Evolutionary conservation across 2,888 invertebrate genomes (phyloP), one percentile per base, ranked within the genome.

Genomic region (Campopleginae sp.): DNA sequence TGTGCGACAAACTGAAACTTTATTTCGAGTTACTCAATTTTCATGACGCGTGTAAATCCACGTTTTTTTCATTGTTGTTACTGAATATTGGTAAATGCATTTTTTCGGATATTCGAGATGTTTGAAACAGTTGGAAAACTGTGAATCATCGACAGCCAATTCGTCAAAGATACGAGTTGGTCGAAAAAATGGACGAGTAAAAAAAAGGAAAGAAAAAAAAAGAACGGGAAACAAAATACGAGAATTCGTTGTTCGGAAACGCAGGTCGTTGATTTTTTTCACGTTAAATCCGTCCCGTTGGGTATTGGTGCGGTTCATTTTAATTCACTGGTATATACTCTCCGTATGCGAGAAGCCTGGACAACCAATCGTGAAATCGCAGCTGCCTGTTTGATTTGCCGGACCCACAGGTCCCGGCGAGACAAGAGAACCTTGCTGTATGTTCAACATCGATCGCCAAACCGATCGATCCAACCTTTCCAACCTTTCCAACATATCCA

Each of bases 281-380:
- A 46, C 84, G 65, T 58, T 51, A 65, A 66, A 66, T 42, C 72
- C 68, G 68, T 80, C 46, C 74, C 23, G 68, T 63, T 51, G 80
- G 77, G 72, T 48, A 85, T 81, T 78, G 77, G 58, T 61, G 66
- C 27, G 54, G 48, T 68, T 27, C 44, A 78, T 79, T 82, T 85
- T 75, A 82, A 66, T 85, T 71, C 61, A 79, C 42, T 44, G 46
- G 31, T 66, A 66, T 58, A 58, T 27, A 80, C 33, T 46, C 61
- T 38, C 48, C 42, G 48, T 74, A 48, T 74, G 72, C 46, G 51
- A 78, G 68, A 38, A 63, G 42, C 33, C 46, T 46, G 80, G 48
- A 72, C 79, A 79, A 79, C 46, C 70, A 75, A 78, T 82, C 75
- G 85, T 63, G 63, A 78, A 85, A 85, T 85, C 78, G 74, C 63